Conservation (phyloP, 2,888 invertebrate genomes). For the Stomorhina lunata region DNA sequence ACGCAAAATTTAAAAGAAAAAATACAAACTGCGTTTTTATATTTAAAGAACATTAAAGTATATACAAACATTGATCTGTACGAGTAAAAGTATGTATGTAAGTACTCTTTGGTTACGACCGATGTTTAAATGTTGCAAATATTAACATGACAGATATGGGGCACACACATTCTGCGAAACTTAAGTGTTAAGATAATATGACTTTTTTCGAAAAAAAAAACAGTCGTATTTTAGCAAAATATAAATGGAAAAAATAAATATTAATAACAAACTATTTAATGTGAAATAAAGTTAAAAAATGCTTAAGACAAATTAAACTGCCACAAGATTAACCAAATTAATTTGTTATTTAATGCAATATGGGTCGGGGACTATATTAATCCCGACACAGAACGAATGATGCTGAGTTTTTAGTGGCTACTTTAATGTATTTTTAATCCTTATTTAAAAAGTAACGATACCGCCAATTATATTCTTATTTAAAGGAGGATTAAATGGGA, state of each 20-base stretch:
- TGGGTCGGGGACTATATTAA: slow-evolving; percentile 16
- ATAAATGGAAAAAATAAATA: slow-evolving; percentile 13
- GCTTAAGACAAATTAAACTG: slow-evolving; percentile 47
- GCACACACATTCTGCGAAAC: slow-evolving; percentile 55
- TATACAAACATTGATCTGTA: background rate
- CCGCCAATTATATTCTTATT: background rate
- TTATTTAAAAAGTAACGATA: background rate
- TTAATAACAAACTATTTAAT: slow-evolving; percentile 36
- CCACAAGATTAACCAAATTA: slow-evolving; percentile 22
- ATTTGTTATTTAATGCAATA: slow-evolving; percentile 29
- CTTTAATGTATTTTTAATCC: background rate
- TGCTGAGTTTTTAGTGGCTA: slow-evolving; percentile 14
- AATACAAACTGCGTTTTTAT: slow-evolving; percentile 27
- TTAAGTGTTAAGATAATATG: slow-evolving; percentile 9
- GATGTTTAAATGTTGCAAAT: slow-evolving; percentile 36
- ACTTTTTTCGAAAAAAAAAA: background rate
- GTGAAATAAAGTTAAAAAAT: slow-evolving; percentile 17
- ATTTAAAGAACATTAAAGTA: slow-evolving; percentile 27
- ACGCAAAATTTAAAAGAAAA: background rate
- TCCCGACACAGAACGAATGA: background rate
- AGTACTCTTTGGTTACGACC: slow-evolving; percentile 18
- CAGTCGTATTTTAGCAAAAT: background rate
- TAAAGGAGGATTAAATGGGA: background rate
- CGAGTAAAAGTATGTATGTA: background rate
- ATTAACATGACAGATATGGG: slow-evolving; percentile 62